Conservation (phyloP, 2,113 vertebrate genomes). For the Holacanthus passer region DNA sequence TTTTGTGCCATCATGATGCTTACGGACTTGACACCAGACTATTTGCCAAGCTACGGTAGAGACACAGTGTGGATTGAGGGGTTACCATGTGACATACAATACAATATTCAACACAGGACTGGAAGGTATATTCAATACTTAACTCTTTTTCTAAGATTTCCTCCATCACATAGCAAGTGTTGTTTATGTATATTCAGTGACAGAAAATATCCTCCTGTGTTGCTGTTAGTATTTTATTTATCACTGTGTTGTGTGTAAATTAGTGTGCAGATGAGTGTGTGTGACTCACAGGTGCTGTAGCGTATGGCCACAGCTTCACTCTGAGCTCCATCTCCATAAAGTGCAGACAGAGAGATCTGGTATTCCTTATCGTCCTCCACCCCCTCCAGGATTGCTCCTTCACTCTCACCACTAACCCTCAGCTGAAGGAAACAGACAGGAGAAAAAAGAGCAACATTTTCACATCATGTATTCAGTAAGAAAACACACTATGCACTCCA, state of each 20-base stretch:
- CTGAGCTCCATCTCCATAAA: conserved; percentile 90
- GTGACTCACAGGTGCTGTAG: conserved; percentile 91
- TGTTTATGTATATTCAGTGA: too few species aligned
- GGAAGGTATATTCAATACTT: too few species aligned
- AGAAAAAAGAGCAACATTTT: not conserved
- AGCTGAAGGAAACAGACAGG: conserved; percentile 78
- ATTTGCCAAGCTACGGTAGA: too few species aligned
- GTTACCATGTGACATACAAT: too few species aligned
- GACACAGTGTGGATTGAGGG: too few species aligned
- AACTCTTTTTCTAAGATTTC: too few species aligned
- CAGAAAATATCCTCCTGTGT: too few species aligned
- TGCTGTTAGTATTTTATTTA: not conserved
- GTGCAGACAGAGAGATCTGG: conserved; percentile 92
- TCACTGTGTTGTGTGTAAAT: not conserved
- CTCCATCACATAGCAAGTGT: too few species aligned
- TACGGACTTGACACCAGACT: too few species aligned
- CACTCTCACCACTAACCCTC: conserved; percentile 85
- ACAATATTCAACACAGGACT: too few species aligned
- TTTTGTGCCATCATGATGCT: too few species aligned
- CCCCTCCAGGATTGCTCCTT: conserved; percentile 84
- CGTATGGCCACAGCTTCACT: conserved; percentile 90
- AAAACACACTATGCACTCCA: too few species aligned
- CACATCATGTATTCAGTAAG: not conserved
- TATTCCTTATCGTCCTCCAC: conserved; percentile 90
- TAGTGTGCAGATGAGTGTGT: not conserved